Conservation (phyloP, 2,797 vertebrate species). For the Periophthalmus magnuspinnatus region DNA sequence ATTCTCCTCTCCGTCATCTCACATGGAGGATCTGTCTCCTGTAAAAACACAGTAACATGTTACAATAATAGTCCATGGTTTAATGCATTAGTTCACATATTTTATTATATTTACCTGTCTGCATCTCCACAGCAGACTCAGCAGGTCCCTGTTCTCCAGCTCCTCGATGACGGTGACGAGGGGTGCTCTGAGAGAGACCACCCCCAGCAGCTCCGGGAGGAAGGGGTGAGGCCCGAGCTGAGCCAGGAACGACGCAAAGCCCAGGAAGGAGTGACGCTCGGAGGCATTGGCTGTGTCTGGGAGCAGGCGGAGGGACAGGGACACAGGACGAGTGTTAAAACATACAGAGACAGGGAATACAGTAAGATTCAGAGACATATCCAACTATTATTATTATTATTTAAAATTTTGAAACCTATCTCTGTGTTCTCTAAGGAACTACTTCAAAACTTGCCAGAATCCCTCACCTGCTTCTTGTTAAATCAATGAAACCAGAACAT, state of each 20-base stretch:
- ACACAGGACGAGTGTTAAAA: too few species aligned
- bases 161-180: slow-evolving; percentile 88
- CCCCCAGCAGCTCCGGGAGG: slow-evolving; percentile 86
- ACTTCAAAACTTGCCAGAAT: too few species aligned
- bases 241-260: slow-evolving; percentile 86
- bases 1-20: slow-evolving; percentile 89
- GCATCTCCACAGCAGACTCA: slow-evolving; percentile 88
- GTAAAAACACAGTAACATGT: neutral
- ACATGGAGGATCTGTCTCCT: slow-evolving; percentile 82
- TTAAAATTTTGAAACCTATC: too few species aligned
- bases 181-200: slow-evolving; percentile 83
- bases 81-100: too few species aligned
- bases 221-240: slow-evolving; percentile 86
- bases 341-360: neutral
- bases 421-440: too few species aligned
- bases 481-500: too few species aligned
- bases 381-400: too few species aligned
- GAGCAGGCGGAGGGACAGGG: neutral
- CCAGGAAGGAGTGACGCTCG: slow-evolving; percentile 85
- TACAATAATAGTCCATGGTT: neutral
- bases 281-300: slow-evolving; percentile 74
- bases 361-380: too few species aligned
- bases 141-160: slow-evolving; percentile 83
- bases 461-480: too few species aligned
- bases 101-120: slow-evolving; percentile 75